Conservation (phyloP, 2,888 invertebrate species). For the Eremobia ochroleuca region DNA sequence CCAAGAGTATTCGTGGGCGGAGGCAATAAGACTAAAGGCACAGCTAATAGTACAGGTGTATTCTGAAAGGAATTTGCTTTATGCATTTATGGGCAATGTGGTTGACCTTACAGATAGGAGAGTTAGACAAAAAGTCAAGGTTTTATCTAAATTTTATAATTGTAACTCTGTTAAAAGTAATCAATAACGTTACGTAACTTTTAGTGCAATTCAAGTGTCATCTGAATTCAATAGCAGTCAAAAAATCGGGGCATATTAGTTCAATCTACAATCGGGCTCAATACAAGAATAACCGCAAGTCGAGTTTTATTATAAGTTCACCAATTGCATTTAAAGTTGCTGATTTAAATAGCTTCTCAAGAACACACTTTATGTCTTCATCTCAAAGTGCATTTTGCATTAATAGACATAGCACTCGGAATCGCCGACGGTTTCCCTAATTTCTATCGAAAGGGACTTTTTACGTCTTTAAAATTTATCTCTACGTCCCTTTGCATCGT, state of each 20-base stretch:
- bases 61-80: conserved; percentile 17
- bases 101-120: not conserved
- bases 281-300: conserved; percentile 37
- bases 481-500: conserved; percentile 67
- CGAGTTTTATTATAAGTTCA: conserved; percentile 22
- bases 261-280: conserved; percentile 19
- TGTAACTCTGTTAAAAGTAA: not conserved
- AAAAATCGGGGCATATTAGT: conserved; percentile 9
- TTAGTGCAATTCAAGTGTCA: not conserved
- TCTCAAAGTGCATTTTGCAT: conserved; percentile 36
- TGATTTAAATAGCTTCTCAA: conserved; percentile 12
- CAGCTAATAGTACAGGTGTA: conserved; percentile 32
- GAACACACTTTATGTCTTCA: conserved; percentile 22
- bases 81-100: not conserved
- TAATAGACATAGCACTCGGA: conserved; percentile 29
- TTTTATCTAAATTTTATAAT: not conserved
- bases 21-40: conserved; percentile 24
- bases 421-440: conserved; percentile 56
- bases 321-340: conserved; percentile 32
- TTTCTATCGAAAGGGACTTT: conserved; percentile 63
- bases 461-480: conserved; percentile 65
- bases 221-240: conserved; percentile 1
- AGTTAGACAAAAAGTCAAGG: no score
- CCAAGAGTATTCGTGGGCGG: conserved; percentile 36
- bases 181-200: not conserved